These are phyloP conservation scores for Scaptomyza hsui DNA, from an alignment of 1,140 invertebrate genomes.

Conservation along the genomic window DNA sequence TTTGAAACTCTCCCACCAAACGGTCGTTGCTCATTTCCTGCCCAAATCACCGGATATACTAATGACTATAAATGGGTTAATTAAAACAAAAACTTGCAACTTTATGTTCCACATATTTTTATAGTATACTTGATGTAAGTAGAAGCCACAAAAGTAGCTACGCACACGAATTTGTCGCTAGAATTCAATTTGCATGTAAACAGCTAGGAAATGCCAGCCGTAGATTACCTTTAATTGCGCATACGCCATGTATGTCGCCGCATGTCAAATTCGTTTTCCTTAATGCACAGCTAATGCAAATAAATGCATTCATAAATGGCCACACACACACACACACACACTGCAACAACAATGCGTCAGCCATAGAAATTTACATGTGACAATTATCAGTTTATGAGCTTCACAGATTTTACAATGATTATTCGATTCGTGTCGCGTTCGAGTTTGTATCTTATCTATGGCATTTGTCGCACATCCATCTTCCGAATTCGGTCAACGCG, in stretches of 20 bases:
- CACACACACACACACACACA: conserved; percentile 5
- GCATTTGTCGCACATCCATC: conserved; percentile 74
- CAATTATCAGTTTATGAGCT: conserved; percentile 42
- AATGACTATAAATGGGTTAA: conserved; percentile 77
- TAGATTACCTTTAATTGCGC: conserved; percentile 73
- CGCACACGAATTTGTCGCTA: background rate
- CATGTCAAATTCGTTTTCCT: conserved; percentile 41
- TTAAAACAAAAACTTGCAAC: conserved; percentile 51
- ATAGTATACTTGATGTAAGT: background rate
- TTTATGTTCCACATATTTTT: conserved; percentile 9
- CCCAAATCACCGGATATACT: conserved; percentile 69
- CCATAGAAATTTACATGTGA: conserved; percentile 54
- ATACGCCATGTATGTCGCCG: conserved; percentile 75
- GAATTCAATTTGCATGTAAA: conserved; percentile 41
- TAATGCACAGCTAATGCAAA: background rate
- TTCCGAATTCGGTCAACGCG: conserved; percentile 74
- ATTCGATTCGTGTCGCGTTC: conserved; percentile 45
- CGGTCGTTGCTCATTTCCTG: conserved; percentile 63
- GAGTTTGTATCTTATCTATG: conserved; percentile 41
- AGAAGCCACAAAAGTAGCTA: background rate
- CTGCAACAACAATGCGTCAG: conserved; percentile 38
- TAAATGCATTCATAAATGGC: conserved; percentile 29
- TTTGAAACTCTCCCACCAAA: conserved; percentile 38
- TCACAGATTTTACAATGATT: conserved; percentile 46
- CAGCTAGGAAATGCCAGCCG: conserved; percentile 58